These are phyloP conservation scores for Rynchops niger DNA, from an alignment of 2,113 vertebrate genomes.

Conservation along the genomic window DNA sequence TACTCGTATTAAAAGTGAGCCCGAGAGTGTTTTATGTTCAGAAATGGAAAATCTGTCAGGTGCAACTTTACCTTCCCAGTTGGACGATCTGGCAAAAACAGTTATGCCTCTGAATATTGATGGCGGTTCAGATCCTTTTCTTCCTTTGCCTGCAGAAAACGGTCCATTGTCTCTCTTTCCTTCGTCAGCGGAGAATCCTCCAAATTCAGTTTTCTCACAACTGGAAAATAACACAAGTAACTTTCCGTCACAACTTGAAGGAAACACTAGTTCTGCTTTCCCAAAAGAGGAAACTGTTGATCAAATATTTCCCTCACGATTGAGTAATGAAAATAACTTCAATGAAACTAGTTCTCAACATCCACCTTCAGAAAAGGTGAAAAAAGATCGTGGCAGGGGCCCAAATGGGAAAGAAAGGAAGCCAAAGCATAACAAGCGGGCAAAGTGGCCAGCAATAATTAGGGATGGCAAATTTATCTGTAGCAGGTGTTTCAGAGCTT, in stretches of 20 bases:
- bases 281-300: conserved; percentile 73
- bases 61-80: conserved; percentile 71
- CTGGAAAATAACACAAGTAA: conserved; percentile 73
- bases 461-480: conserved; percentile 94
- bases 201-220: conserved; percentile 79
- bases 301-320: conserved; percentile 66
- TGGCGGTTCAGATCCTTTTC: conserved; percentile 75
- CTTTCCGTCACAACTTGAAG: conserved; percentile 72
- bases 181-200: conserved; percentile 72
- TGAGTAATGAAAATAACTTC: conserved; percentile 61
- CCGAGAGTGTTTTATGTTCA: conserved; percentile 72
- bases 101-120: conserved; percentile 79
- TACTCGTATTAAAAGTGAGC: conserved; percentile 75
- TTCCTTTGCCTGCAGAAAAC: conserved; percentile 78
- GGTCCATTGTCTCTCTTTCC: conserved; percentile 76
- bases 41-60: conserved; percentile 73
- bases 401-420: conserved; percentile 78
- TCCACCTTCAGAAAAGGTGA: conserved; percentile 53
- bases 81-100: conserved; percentile 78
- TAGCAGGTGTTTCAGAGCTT: conserved; percentile 89
- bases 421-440: conserved; percentile 82
- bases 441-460: conserved; percentile 94
- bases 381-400: conserved; percentile 59
- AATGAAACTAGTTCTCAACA: conserved; percentile 59
- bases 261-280: conserved; percentile 72